These are phyloP conservation scores for Catharus ustulatus DNA, from an alignment of 2,797 vertebrate species.

Conservation along the genomic window DNA sequence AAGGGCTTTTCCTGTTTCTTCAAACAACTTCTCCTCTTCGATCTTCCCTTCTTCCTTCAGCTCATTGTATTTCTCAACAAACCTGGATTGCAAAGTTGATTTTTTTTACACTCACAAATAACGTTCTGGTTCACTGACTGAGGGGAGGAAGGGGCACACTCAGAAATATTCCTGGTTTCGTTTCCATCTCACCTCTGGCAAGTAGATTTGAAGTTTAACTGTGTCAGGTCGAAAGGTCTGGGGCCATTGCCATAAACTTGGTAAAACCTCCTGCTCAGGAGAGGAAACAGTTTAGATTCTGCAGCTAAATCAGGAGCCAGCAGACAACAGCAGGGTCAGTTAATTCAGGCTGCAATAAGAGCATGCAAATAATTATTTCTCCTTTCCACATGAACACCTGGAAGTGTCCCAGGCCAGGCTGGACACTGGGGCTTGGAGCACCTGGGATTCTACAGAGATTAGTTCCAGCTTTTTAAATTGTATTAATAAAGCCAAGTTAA, in stretches of 20 bases:
- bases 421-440: background rate
- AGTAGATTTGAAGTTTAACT: slow-evolving; percentile 80
- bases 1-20: slow-evolving; percentile 86
- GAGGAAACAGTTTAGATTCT: background rate
- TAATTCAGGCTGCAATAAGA: fast-evolving
- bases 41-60: slow-evolving; percentile 78
- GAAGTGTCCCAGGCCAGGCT: background rate
- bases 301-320: fast-evolving
- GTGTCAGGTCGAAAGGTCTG: slow-evolving; percentile 80
- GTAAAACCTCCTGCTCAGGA: slow-evolving; percentile 85
- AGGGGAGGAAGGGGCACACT: background rate
- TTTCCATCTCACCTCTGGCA: slow-evolving; percentile 82
- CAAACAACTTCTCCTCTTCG: slow-evolving; percentile 82
- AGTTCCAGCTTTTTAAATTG: fast-evolving
- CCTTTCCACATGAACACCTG: background rate
- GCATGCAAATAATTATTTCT: fast-evolving
- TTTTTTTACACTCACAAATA: background rate
- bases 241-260: slow-evolving; percentile 80
- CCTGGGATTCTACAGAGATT: fast-evolving
- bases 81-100: slow-evolving; percentile 74
- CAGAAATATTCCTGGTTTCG: fast-evolving
- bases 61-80: slow-evolving; percentile 86
- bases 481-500: fast-evolving
- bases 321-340: fast-evolving
- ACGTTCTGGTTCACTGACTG: fast-evolving